A percentile compares a stretch with the other conserved stretches of the same genome.
These are phyloP conservation scores for Xylota sylvarum DNA, from an alignment of 2,888 invertebrate genomes.

Conservation along the genomic window DNA sequence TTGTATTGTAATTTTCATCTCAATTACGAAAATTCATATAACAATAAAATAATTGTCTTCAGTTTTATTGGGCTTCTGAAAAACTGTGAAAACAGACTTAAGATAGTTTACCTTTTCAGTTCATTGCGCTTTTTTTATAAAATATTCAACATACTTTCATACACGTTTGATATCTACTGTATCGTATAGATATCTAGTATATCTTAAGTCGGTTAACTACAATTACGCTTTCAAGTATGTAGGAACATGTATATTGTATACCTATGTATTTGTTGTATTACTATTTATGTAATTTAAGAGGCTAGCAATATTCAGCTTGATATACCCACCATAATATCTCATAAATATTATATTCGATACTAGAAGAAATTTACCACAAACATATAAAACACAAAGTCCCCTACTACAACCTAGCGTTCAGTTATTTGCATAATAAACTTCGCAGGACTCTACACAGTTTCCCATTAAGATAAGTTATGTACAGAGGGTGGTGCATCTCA, in stretches of 20 bases:
- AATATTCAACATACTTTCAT: neutral
- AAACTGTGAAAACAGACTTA: too few relatives aligned
- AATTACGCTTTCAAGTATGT: neutral
- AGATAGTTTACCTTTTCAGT: too few relatives aligned
- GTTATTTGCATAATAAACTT: conserved; percentile 23
- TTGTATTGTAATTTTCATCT: too few relatives aligned
- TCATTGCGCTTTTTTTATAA: too few relatives aligned
- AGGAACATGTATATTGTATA: too few relatives aligned
- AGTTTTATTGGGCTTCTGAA: too few relatives aligned
- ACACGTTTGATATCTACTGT: too few relatives aligned
- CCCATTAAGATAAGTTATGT: conserved; percentile 20
- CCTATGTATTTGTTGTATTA: neutral
- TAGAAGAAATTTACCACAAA: neutral
- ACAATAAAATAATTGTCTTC: too few relatives aligned
- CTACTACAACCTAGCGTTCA: neutral
- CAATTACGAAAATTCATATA: too few relatives aligned
- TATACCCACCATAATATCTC: neutral
- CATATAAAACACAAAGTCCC: neutral
- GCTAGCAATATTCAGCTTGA: neutral
- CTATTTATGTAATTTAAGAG: neutral
- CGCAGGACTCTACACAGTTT: conserved; percentile 4
- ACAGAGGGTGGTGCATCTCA: conserved; percentile 6
- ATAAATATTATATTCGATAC: conserved; percentile 20
- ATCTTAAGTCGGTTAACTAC: neutral
- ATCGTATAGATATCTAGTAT: neutral